Conservation (phyloP, 2,797 vertebrate genomes). For the Siniperca undulata region DNA sequence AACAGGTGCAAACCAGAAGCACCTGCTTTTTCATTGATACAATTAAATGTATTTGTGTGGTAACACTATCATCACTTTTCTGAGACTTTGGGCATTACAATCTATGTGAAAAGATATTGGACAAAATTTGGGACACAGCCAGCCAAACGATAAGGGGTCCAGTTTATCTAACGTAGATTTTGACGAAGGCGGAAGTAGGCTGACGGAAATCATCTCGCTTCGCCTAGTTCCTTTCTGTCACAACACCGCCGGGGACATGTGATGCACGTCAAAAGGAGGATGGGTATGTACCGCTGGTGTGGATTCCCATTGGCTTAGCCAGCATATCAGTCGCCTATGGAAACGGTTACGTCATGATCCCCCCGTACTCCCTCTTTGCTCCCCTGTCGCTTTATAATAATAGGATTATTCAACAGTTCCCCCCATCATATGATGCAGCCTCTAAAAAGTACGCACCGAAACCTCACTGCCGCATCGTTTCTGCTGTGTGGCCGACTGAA, state of each 20-base stretch:
- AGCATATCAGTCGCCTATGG: conserved; percentile 86
- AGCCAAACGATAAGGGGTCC: neutral
- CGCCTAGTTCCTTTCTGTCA: conserved; percentile 59
- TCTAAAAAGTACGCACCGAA: conserved; percentile 45
- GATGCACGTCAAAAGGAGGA: conserved; percentile 83
- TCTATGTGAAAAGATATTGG: neutral
- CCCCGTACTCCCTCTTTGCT: conserved; percentile 67
- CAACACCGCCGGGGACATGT: conserved; percentile 83
- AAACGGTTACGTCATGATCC: conserved; percentile 86
- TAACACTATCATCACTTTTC: rapidly evolving
- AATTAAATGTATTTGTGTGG: rapidly evolving
- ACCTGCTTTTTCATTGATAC: neutral
- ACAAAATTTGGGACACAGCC: neutral
- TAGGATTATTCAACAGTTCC: conserved; percentile 69
- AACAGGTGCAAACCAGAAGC: neutral
- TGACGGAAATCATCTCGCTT: conserved; percentile 13
- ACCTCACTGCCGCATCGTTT: conserved; percentile 34
- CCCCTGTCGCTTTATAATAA: conserved; percentile 74
- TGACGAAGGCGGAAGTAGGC: conserved; percentile 64
- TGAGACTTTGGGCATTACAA: neutral
- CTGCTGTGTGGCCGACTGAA: conserved; percentile 57
- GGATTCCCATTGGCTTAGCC: conserved; percentile 84
- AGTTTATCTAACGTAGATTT: neutral
- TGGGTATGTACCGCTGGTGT: conserved; percentile 74
- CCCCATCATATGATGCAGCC: conserved; percentile 63